phyloP scores from a whole-genome alignment of 2,113 vertebrate genomes.

The Caretta caretta region DNA sequence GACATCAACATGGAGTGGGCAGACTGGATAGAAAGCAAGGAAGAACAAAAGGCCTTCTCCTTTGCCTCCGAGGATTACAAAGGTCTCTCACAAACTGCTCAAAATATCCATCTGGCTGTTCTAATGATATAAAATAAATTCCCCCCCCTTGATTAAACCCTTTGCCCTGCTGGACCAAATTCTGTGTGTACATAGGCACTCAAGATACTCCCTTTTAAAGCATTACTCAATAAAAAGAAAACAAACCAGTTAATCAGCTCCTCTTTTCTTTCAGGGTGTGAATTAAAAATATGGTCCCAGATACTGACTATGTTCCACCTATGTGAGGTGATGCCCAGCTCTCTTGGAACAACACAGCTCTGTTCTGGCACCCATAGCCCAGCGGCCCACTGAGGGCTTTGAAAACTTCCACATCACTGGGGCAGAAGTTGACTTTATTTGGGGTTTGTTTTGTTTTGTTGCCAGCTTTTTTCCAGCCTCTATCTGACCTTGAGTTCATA shows the following conservation, averaged over 20 bases:
- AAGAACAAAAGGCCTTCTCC: background rate
- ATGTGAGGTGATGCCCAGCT: accelerated
- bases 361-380: background rate
- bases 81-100: background rate
- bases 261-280: background rate
- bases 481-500: slow-evolving; percentile 24
- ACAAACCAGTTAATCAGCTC: background rate
- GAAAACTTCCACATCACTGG: background rate
- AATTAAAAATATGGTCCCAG: background rate
- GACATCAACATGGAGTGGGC: background rate
- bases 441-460: background rate
- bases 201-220: background rate
- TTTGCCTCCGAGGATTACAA: background rate
- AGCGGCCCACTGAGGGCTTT: background rate
- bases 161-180: slow-evolving; percentile 4
- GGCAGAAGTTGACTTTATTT: background rate
- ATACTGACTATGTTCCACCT: accelerated
- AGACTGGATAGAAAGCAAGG: background rate
- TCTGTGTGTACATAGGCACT: background rate
- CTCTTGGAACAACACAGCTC: accelerated
- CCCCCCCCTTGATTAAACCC: background rate
- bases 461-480: slow-evolving; percentile 34
- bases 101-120: background rate
- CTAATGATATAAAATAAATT: background rate
- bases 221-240: background rate